A percentile compares a stretch with the other conserved stretches of the same genome.
Conservation (phyloP, 92 coral and sea anemone genomes). For the Palythoa heliodiscus region DNA sequence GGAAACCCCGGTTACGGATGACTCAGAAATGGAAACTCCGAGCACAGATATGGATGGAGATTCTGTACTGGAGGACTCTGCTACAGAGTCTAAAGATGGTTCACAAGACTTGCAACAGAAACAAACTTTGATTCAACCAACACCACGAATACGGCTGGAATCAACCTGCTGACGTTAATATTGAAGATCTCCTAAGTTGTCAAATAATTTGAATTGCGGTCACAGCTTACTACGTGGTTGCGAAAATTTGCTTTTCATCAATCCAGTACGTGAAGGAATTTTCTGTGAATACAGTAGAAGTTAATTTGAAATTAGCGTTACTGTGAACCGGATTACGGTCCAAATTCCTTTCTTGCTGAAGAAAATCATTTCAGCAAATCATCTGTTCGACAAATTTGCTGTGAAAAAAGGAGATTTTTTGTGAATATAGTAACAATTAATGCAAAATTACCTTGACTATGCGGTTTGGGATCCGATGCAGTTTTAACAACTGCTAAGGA, state of each 20-base stretch:
- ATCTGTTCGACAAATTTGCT: no score
- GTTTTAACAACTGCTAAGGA: background rate
- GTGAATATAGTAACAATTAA: background rate
- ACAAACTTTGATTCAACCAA: constrained; percentile 1
- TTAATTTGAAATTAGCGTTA: background rate
- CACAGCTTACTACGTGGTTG: background rate
- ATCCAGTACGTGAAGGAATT: background rate
- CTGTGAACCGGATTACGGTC: background rate
- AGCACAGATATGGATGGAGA: constrained; percentile 37
- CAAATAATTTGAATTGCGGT: background rate
- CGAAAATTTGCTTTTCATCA: background rate
- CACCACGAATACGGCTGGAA: constrained; percentile 35
- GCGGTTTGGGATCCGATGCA: background rate
- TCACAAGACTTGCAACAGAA: constrained; percentile 28
- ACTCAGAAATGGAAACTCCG: constrained; percentile 60
- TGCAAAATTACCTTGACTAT: background rate
- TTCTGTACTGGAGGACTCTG: constrained; percentile 26
- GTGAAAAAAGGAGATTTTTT: background rate
- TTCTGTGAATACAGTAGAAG: background rate
- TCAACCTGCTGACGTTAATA: background rate
- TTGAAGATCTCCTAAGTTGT: background rate
- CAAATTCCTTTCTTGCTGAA: background rate
- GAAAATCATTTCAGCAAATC: no score
- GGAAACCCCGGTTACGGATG: constrained; percentile 87
- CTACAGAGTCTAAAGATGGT: constrained; percentile 12